A percentile compares a stretch with the other conserved stretches of the same genome.
phyloP scores from a whole-genome alignment of 1,140 invertebrate species.

The Ridgeia piscesae region DNA sequence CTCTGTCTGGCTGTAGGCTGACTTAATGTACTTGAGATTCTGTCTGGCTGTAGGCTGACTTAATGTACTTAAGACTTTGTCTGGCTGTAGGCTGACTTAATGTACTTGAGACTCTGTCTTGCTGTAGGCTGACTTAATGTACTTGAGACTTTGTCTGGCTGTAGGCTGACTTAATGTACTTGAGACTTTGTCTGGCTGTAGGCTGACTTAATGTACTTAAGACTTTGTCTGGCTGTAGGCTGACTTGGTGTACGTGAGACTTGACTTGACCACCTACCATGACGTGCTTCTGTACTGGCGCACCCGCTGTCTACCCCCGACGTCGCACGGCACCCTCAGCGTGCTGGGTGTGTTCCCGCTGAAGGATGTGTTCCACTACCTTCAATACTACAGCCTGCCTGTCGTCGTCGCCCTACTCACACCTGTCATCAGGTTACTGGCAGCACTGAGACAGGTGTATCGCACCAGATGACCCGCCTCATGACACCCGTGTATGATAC shows the following conservation, averaged over 20 bases:
- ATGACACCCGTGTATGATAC: background rate
- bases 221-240: too few species aligned
- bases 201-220: too few species aligned
- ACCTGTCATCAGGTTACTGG: slow-evolving; percentile 42
- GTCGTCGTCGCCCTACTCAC: slow-evolving; percentile 45
- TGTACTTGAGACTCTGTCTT: too few species aligned
- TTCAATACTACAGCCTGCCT: slow-evolving; percentile 51
- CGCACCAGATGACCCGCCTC: background rate
- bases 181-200: slow-evolving; percentile 11
- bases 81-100: too few species aligned
- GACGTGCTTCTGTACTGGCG: slow-evolving; percentile 44
- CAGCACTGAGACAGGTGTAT: slow-evolving; percentile 42
- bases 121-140: too few species aligned
- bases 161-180: too few species aligned
- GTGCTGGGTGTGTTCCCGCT: slow-evolving; percentile 44
- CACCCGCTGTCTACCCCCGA: slow-evolving; percentile 39
- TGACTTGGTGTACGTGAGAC: slow-evolving; percentile 19
- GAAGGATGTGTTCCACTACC: slow-evolving; percentile 42
- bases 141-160: too few species aligned
- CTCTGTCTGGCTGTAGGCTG: too few species aligned
- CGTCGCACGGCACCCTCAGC: slow-evolving; percentile 37
- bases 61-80: too few species aligned
- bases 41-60: too few species aligned
- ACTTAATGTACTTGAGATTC: too few species aligned
- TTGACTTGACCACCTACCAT: slow-evolving; percentile 35